Conservation (phyloP, 2,113 vertebrate genomes). For the Hippolais icterina region DNA sequence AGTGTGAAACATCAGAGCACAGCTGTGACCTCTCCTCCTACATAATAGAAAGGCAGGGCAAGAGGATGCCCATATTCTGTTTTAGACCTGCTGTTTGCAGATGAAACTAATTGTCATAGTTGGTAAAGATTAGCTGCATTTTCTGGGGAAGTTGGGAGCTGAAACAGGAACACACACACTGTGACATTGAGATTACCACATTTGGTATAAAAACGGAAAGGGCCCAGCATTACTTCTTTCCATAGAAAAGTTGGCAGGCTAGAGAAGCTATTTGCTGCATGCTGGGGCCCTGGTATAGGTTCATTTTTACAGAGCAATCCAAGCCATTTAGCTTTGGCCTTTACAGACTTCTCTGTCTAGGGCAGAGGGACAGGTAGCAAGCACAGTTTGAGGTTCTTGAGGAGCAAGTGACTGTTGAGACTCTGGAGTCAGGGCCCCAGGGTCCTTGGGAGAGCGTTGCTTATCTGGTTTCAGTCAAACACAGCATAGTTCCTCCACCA, state of each 20-base stretch:
- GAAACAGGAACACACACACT: neutral
- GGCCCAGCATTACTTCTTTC: neutral
- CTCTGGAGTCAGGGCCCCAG: neutral
- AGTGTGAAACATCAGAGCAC: neutral
- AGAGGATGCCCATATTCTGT: neutral
- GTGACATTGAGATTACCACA: neutral
- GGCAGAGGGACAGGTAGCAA: neutral
- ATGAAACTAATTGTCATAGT: neutral
- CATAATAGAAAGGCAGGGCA: neutral
- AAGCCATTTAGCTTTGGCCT: neutral
- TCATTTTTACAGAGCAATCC: neutral
- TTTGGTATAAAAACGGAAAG: neutral
- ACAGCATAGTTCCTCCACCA: neutral
- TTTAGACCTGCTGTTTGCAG: neutral
- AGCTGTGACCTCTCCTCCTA: neutral
- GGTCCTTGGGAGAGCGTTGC: accelerated
- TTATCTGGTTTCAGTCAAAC: neutral
- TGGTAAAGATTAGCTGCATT: neutral
- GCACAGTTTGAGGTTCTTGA: neutral
- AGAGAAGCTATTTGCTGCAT: neutral
- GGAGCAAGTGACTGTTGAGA: neutral
- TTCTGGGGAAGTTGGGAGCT: neutral
- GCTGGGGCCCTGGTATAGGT: neutral
- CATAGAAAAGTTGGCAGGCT: neutral
- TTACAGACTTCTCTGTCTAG: neutral